Base-by-base conservation (phyloP, 2,888 invertebrate species). In the Watsonalla cultraria region DNA sequence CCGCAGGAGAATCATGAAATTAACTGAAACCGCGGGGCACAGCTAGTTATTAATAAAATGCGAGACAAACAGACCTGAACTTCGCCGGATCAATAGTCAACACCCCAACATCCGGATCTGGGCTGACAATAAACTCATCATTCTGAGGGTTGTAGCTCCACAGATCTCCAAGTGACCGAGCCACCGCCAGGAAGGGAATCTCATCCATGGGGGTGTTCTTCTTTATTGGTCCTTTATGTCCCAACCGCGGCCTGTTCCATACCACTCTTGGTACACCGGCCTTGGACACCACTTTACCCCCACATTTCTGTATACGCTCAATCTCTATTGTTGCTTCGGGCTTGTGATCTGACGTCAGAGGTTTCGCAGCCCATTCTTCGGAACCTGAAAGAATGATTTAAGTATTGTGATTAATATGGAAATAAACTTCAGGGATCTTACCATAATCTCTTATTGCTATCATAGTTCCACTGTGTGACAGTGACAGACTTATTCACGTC, bases 81-180 rank as follows among this genome's bases (percentile, higher is more conserved):
- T 92, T 93, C 51, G 93, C 92, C 11, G 96, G 93, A 82, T 97
- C 95, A 65, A 98, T 95, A 60, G 94, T 93, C 58, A 96, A 90
- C 2, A 98, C 97, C 56, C 94, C 93, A 9, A 98, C 97, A 90
- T 99, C 99, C 0, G 99, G 99, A 82, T 97, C 97, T 0, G 99
- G 99, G 37, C 98, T 98, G n/a, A 99, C 99, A 14, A 98, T 96
- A 86, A 98, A 99, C 81, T 96, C 95, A 81, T 98, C 95, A 66
- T 95, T 93, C 56, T 94, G 94, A 2, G 96, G 95, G 87, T 99
- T 98, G 82, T 98, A 99, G 72, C 98, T 98, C 99, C 99, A 99
- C 13, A 99, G 92, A 84, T 99, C 99, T 50, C 99, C 99, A 49
- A 99, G 89, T 45, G 98, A 97, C 69, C 99, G 92, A 0, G 99